Conservation (phyloP, 2,797 vertebrate genomes). For the Lacerta agilis region DNA sequence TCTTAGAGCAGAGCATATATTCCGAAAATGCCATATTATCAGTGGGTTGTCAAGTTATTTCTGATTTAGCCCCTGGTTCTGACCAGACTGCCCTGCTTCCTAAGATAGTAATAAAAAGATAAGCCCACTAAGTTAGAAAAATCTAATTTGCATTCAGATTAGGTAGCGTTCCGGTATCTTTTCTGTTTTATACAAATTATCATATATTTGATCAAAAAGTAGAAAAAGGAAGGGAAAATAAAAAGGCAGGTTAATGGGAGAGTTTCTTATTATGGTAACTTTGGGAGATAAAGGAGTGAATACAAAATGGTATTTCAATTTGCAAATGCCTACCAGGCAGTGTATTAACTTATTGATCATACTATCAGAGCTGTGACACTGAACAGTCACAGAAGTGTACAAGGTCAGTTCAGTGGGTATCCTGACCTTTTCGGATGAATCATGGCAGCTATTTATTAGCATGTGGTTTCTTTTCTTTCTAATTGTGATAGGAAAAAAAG, state of each 20-base stretch:
- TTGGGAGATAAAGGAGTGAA: slow-evolving; percentile 31
- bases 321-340: background rate
- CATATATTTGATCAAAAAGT: slow-evolving; percentile 59
- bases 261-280: slow-evolving; percentile 37
- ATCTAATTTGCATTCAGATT: slow-evolving; percentile 62
- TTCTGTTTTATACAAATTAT: slow-evolving; percentile 56
- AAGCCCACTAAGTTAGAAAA: slow-evolving; percentile 29
- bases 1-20: slow-evolving; percentile 47
- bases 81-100: slow-evolving; percentile 52
- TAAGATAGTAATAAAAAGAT: slow-evolving; percentile 61
- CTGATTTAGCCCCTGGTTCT: slow-evolving; percentile 62
- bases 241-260: slow-evolving; percentile 49
- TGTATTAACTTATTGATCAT: slow-evolving; percentile 39
- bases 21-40: slow-evolving; percentile 55
- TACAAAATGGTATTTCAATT: slow-evolving; percentile 10
- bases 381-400: slow-evolving; percentile 18
- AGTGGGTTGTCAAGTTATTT: slow-evolving; percentile 59
- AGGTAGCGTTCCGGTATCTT: slow-evolving; percentile 38
- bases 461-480: background rate
- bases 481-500: background rate
- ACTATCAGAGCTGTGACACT: slow-evolving; percentile 11
- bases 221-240: slow-evolving; percentile 41
- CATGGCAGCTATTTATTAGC: background rate
- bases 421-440: background rate
- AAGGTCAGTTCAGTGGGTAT: background rate